A percentile compares a stretch with the other conserved stretches of the same genome.
Evolutionary conservation across 2,888 invertebrate genomes (phyloP).

Genomic region (Diogma glabrata): DNA sequence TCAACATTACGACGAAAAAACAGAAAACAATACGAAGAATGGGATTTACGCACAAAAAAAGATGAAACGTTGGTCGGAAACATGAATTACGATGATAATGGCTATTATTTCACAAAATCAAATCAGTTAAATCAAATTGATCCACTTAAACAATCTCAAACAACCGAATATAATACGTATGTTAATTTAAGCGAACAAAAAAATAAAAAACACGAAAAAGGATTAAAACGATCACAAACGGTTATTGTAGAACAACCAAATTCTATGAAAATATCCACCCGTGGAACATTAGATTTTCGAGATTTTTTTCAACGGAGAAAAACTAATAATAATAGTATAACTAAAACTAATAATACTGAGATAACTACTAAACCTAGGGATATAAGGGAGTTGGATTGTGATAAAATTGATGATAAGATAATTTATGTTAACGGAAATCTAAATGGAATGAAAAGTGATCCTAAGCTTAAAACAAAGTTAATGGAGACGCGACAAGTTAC

Average conservation of each 20-base stretch:
- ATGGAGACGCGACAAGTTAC: background rate
- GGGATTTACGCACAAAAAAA: conserved; percentile 41
- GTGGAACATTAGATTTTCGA: conserved; percentile 24
- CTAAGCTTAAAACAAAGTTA: background rate
- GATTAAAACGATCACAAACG: conserved; percentile 32
- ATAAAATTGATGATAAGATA: background rate
- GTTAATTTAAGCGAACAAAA: background rate
- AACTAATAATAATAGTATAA: conserved; percentile 13
- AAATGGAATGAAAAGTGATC: conserved; percentile 14
- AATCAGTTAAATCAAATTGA: background rate
- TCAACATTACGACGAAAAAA: conserved; percentile 46
- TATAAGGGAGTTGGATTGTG: background rate
- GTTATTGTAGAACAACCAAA: conserved; percentile 26
- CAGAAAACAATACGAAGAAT: conserved; percentile 44
- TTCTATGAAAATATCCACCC: conserved; percentile 16
- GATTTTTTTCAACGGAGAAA: conserved; percentile 21
- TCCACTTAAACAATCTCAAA: background rate
- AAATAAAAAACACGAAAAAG: background rate
- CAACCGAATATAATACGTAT: conserved; percentile 5
- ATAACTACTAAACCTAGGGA: conserved; percentile 12
- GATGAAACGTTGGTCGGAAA: conserved; percentile 18
- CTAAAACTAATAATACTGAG: conserved; percentile 13
- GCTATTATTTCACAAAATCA: background rate
- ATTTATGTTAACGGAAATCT: conserved; percentile 11
- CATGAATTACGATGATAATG: background rate